Base-by-base conservation (phyloP, 2,888 invertebrate species). In the Philhelius pedissequus region DNA sequence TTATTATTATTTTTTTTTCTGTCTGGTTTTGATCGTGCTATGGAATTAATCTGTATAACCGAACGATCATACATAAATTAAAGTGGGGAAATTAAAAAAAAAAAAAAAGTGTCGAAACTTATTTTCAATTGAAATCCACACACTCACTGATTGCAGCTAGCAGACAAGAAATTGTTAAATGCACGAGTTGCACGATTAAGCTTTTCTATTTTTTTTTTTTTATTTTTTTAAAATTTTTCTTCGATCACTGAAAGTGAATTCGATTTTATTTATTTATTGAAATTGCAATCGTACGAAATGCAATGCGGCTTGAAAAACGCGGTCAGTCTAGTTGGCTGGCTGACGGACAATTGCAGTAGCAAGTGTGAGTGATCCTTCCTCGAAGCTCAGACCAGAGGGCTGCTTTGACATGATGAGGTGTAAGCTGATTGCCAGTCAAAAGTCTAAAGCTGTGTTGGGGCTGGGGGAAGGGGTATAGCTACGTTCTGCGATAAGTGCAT, bases 311-410 rank as follows among this genome's bases (percentile, higher is more conserved):
- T 13, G 30, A 15, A 56, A 71, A 73, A 74, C 79, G 58, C 83
- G 74, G 66, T 83, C 83, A 83, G 83, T 70, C 64, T 69, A 52
- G 69, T 32, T 79, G 70, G 69, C 62, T 75, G 83, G 83, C 64
- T 83, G 83, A 66, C 79, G 83, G 56, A 74, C 83, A 75, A 83
- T 83, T 83, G 83, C 83, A 79, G 50, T 75, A 38, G 83, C 35
- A 30, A 54, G 20, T 64, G 43, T 62, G 64, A 32, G 56, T 74
- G 74, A 79, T 83, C 83, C 83, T 79, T 79, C 69, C 69, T 75
- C 52, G 74, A 83, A 83, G 78, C 83, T 69, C 68, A 27, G 62
- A 54, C 38, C 45, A 52, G 60, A 73, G 82, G 60, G 54, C 73
- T 68, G 78, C 32, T 5, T 64, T 73, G 50, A 27, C 22, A 25